Evolutionary conservation across 2,888 invertebrate species (phyloP), one percentile per base, ranked within the genome.

Genomic region (Erebia epiphron): DNA sequence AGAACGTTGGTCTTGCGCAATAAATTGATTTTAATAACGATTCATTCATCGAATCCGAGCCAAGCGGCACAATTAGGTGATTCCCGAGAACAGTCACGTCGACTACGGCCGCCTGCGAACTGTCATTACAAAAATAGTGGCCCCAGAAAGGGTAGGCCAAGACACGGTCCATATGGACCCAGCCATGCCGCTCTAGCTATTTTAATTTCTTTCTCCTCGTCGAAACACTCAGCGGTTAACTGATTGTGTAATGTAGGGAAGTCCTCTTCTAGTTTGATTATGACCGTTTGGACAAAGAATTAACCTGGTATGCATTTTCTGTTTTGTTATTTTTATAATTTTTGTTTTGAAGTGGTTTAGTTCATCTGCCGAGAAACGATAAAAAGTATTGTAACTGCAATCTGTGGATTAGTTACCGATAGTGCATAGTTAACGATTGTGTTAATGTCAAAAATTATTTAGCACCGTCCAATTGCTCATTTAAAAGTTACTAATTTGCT

Each of bases 101-200:
- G 76, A 62, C 66, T 69, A 70, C 77, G 78, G 79, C 90, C 91
- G 91, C 91, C 91, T 92, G 92, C 88, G 77, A 84, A 89, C 89
- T 90, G 91, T 92, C 92, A 91, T 87, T 91, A 91, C 89, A 86
- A 89, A 92, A 92, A 92, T 92, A 92, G 91, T 90, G 90, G 88
- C 83, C 86, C 83, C 89, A 86, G 91, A 92, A 92, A 92, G 92
- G 92, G 92, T 92, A 90, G 89, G 82, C 83, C 78, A 83, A 84
- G 91, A 92, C 88, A 86, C 73, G 84, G 83, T 83, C 87, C 92
- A 91, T 91, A 90, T 92, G 92, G 92, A 86, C 85, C 77, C 79
- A 78, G 78, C 74, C 77, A 73, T 71, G 77, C 75, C 69, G 75
- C 70, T n/a, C n/a, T 79, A 63, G 83, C 84, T 86, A 86, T 89